A percentile compares a stretch with the other conserved stretches of the same genome.
Evolutionary conservation across 2,797 vertebrate species (phyloP).

Genomic region (Acipenser transmontanus): DNA sequence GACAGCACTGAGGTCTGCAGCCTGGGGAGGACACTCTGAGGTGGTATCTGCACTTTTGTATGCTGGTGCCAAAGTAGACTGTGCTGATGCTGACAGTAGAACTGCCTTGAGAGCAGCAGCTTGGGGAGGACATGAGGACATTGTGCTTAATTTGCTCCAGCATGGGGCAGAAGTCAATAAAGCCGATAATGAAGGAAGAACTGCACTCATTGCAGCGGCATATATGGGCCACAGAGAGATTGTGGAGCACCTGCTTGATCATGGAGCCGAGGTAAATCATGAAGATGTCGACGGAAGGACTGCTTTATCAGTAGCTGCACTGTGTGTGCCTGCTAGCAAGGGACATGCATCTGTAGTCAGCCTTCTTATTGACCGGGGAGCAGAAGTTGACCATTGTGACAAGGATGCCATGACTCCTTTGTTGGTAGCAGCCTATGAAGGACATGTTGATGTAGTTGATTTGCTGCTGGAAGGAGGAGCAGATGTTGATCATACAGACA

Average conservation of each 20-base stretch:
- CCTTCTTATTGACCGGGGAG: constrained; percentile 86
- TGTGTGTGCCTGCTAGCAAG: constrained; percentile 93
- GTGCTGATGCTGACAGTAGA: constrained; percentile 86
- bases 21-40: constrained; percentile 94
- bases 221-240: constrained; percentile 98
- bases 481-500: constrained; percentile 93
- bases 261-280: constrained; percentile 89
- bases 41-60: constrained; percentile 95
- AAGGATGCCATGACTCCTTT: constrained; percentile 97
- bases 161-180: constrained; percentile 95
- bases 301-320: constrained; percentile 87
- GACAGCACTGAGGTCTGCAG: constrained; percentile 89
- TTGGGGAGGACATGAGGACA: constrained; percentile 96
- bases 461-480: constrained; percentile 92
- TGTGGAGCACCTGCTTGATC: constrained; percentile 89
- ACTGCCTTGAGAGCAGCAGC: constrained; percentile 91
- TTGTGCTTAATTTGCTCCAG: constrained; percentile 90
- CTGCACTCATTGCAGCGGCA: constrained; percentile 88
- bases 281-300: constrained; percentile 94
- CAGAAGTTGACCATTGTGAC: constrained; percentile 93
- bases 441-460: constrained; percentile 93
- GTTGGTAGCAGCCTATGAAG: constrained; percentile 94
- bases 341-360: constrained; percentile 92
- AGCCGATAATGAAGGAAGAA: constrained; percentile 93
- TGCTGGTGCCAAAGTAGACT: constrained; percentile 91